phyloP scores from a whole-genome alignment of 2,113 vertebrate species.

The Mionectes macconnelli region DNA sequence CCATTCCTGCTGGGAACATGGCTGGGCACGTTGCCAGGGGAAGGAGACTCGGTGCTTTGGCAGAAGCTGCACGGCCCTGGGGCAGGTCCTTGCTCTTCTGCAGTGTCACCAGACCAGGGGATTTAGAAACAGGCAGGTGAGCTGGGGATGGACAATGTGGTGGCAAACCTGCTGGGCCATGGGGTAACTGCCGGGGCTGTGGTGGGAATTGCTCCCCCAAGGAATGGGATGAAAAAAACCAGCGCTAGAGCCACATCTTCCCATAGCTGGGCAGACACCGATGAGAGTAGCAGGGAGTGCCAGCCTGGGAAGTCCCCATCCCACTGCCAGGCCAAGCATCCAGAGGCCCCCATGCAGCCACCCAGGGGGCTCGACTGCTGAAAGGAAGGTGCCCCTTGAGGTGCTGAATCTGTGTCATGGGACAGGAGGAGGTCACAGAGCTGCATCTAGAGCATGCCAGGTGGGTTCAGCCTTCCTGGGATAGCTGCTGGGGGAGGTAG shows the following conservation, averaged over 20 bases:
- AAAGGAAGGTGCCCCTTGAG: background rate
- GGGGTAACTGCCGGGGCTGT: background rate
- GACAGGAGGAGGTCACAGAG: background rate
- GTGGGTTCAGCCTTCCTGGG: background rate
- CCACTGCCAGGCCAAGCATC: background rate
- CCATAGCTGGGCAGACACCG: background rate
- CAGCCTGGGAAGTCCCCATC: background rate
- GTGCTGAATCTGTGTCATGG: background rate
- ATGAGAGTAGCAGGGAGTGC: background rate
- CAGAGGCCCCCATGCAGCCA: background rate
- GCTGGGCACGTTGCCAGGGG: background rate
- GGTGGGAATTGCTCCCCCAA: accelerated
- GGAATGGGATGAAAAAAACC: background rate
- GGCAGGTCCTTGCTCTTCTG: background rate
- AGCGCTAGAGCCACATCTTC: background rate
- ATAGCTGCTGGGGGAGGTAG: background rate
- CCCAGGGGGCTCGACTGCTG: background rate
- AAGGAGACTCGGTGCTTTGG: background rate
- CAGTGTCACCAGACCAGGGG: background rate
- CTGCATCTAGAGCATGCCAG: background rate
- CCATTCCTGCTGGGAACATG: background rate
- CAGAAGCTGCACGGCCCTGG: background rate
- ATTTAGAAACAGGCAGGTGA: background rate
- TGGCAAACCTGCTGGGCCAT: background rate
- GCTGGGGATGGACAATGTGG: background rate